Conservation (phyloP, 2,113 vertebrate genomes). For the Archilochus colubris region DNA sequence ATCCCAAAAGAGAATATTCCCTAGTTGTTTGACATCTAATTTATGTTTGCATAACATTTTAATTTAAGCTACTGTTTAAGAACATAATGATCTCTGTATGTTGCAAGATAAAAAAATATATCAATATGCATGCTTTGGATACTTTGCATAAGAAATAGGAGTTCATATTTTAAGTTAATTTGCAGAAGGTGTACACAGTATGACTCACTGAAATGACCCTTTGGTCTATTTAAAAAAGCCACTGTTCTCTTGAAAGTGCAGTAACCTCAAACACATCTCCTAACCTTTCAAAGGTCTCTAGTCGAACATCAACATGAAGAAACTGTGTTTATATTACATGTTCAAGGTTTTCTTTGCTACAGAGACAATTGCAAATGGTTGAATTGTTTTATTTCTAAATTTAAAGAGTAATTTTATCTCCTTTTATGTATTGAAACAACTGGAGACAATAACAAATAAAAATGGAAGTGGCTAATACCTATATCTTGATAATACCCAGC, state of each 20-base stretch:
- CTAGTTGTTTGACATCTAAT: background rate
- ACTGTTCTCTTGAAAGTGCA: background rate
- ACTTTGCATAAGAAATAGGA: background rate
- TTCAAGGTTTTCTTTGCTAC: background rate
- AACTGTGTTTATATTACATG: background rate
- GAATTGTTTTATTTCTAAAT: background rate
- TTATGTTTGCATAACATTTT: conserved; percentile 20
- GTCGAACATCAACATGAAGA: background rate
- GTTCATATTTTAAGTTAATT: background rate
- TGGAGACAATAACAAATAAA: background rate
- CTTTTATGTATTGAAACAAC: background rate
- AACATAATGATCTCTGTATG: background rate
- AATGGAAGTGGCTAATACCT: background rate
- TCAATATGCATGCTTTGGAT: background rate
- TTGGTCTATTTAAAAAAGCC: background rate
- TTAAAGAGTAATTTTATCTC: background rate
- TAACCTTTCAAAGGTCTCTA: background rate
- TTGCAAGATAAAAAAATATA: background rate
- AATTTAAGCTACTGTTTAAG: background rate
- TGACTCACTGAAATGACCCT: background rate
- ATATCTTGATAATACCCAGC: background rate
- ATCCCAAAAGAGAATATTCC: conserved; percentile 1
- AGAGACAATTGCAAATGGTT: background rate
- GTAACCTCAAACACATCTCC: background rate
- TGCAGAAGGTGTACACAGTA: background rate